These are phyloP conservation scores for Ivindomyrus marchei DNA, from an alignment of 2,113 vertebrate genomes.

Conservation along the genomic window DNA sequence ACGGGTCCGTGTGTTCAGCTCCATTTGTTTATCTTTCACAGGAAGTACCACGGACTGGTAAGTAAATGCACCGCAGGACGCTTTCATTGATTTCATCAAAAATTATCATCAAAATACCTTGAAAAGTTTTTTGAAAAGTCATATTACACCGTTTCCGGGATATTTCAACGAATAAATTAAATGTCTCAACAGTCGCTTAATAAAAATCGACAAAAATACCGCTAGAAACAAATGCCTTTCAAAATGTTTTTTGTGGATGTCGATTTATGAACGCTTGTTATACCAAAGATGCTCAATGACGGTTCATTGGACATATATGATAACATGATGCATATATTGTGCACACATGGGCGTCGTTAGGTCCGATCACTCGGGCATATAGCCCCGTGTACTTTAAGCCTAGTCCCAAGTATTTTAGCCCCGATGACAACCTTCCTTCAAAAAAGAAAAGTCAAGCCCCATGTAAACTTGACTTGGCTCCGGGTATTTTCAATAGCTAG, in stretches of 20 bases:
- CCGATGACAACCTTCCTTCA: no score
- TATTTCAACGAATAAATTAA: not conserved
- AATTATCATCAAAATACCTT: not conserved
- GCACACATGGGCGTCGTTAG: not conserved
- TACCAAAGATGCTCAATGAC: not conserved
- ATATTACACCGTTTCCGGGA: not conserved
- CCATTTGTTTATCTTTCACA: constrained; percentile 62
- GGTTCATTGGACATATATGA: not conserved
- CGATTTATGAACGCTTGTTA: not conserved
- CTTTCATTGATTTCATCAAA: not conserved
- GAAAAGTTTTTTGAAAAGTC: not conserved
- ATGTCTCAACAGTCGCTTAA: not conserved
- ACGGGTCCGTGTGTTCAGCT: constrained; percentile 18
- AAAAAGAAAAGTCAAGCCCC: no score
- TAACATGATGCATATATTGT: not conserved
- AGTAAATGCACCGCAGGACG: not conserved
- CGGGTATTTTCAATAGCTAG: no score
- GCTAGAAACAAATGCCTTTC: not conserved
- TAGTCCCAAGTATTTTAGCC: no score
- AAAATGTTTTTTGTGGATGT: not conserved
- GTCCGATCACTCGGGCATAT: no score
- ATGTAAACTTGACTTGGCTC: no score
- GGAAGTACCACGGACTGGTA: constrained; percentile 32
- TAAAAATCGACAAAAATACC: not conserved
- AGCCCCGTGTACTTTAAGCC: no score